phyloP scores from a whole-genome alignment of 2,797 vertebrate genomes.

The Phrynocephalus vlangalii region DNA sequence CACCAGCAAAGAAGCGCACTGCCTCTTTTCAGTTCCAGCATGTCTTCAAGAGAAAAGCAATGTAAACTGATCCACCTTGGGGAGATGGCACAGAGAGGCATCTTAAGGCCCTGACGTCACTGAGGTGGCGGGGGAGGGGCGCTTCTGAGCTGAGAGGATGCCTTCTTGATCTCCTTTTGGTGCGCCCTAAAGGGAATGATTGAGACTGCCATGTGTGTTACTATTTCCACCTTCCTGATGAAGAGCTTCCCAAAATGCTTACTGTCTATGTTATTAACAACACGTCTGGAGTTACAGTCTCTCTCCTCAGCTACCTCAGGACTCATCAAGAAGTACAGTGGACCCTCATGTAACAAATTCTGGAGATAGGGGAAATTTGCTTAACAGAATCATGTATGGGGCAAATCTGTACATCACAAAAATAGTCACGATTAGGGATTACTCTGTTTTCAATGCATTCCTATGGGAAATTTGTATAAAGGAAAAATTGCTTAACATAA shows the following conservation, averaged over 20 bases:
- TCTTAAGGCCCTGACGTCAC: conserved; percentile 61
- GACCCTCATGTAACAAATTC: too few relatives aligned
- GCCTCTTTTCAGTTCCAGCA: conserved; percentile 34
- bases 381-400: too few relatives aligned
- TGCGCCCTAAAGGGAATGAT: conserved; percentile 71
- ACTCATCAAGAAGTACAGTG: conserved; percentile 40
- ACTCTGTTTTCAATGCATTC: too few relatives aligned
- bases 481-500: too few relatives aligned
- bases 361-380: too few relatives aligned
- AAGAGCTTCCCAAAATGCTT: conserved; percentile 70
- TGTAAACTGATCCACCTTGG: conserved; percentile 68
- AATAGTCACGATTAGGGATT: too few relatives aligned
- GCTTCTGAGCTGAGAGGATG: conserved; percentile 44
- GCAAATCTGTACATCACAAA: too few relatives aligned
- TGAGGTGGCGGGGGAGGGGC: conserved; percentile 51
- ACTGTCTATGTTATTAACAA: conserved; percentile 71
- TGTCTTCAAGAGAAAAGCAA: conserved; percentile 51
- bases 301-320: conserved; percentile 32
- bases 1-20: conserved; percentile 15
- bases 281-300: conserved; percentile 71
- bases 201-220: conserved; percentile 78
- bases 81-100: conserved; percentile 55
- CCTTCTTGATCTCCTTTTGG: conserved; percentile 58
- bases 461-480: too few relatives aligned
- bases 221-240: conserved; percentile 74